A percentile compares a stretch with the other conserved stretches of the same genome.
phyloP scores from a whole-genome alignment of 2,888 invertebrate species.

The Trachelus tabidus region DNA sequence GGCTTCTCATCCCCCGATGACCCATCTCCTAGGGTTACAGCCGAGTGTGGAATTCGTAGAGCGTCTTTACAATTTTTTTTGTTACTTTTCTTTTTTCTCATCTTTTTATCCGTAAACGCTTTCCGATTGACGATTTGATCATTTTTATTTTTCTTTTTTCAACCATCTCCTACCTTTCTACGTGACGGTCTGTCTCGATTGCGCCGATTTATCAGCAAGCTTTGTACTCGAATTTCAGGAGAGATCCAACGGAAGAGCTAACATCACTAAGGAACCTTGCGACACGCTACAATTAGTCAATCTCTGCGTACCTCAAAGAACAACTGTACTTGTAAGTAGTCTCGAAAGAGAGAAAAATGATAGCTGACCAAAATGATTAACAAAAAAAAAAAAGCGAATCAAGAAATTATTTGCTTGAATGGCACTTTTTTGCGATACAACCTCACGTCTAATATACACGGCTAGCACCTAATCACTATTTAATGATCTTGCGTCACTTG shows the following conservation, averaged over 20 bases:
- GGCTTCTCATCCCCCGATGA: not conserved
- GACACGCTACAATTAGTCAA: slow-evolving; percentile 58
- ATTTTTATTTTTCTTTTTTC: not conserved
- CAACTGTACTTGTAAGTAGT: slow-evolving; percentile 58
- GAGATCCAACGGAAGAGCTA: slow-evolving; percentile 54
- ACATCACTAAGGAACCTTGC: slow-evolving; percentile 48
- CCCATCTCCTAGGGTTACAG: not conserved
- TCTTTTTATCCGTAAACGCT: not conserved
- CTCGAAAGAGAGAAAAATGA: slow-evolving; percentile 1
- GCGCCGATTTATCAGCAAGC: not conserved
- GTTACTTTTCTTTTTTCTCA: not conserved
- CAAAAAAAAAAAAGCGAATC: not conserved
- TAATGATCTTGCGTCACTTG: not conserved
- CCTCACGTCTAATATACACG: not conserved
- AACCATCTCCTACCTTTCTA: not conserved
- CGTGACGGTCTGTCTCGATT: not conserved
- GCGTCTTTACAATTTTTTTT: not conserved
- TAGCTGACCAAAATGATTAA: not conserved
- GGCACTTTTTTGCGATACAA: not conserved
- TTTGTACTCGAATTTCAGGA: slow-evolving; percentile 51
- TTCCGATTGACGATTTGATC: not conserved
- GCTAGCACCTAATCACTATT: slow-evolving; percentile 3
- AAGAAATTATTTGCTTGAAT: not conserved
- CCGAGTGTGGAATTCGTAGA: not conserved
- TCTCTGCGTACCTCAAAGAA: slow-evolving; percentile 55